phyloP scores from a whole-genome alignment of 2,113 vertebrate species.

The Carassius gibelio region DNA sequence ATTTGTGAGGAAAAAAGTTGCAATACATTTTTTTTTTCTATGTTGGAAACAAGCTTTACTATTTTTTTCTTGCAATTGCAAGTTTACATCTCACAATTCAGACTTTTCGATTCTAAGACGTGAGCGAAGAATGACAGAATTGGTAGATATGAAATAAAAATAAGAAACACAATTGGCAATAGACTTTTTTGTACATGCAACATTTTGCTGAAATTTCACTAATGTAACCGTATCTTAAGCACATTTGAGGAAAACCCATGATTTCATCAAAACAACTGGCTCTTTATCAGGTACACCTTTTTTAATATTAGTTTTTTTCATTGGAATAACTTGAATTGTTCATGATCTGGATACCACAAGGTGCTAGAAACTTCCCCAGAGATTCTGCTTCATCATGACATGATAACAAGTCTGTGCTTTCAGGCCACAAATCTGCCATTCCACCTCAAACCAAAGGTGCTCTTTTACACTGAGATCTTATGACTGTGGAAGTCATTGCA shows the following conservation, averaged over 20 bases:
- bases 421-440: not conserved
- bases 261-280: too few species aligned
- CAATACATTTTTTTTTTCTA: too few species aligned
- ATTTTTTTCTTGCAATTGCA: too few species aligned
- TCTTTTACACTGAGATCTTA: not conserved
- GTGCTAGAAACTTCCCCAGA: not conserved
- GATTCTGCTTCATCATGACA: not conserved
- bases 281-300: not conserved
- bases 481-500: not conserved
- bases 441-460: not conserved
- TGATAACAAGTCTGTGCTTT: not conserved
- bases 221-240: not conserved
- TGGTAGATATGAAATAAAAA: not conserved
- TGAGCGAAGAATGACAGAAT: not conserved
- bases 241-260: not conserved
- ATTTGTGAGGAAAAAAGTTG: too few species aligned
- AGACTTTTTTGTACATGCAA: not conserved
- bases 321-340: not conserved
- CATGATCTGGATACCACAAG: not conserved
- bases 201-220: not conserved
- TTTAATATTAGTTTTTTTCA: not conserved
- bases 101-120: not conserved
- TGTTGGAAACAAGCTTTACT: too few species aligned
- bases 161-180: not conserved
- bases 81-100: too few species aligned